phyloP scores from a whole-genome alignment of 2,113 vertebrate species.

The Pterophyllum scalare region DNA sequence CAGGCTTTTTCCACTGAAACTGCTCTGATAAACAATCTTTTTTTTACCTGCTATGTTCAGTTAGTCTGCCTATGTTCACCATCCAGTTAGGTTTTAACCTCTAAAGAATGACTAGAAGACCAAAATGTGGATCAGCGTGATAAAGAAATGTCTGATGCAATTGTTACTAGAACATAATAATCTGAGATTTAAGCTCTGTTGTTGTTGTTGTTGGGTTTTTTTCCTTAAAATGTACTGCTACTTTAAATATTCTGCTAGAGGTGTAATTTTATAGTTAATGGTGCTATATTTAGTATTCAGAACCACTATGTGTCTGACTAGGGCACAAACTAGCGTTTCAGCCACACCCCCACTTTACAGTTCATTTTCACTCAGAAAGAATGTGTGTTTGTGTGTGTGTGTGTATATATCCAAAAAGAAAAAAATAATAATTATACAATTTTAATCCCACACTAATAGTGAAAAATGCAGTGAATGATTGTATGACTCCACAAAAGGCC shows the following conservation, averaged over 20 bases:
- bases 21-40: conserved; percentile 5
- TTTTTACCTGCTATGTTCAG: neutral
- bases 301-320: neutral
- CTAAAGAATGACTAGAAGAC: neutral
- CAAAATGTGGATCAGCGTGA: neutral
- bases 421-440: neutral
- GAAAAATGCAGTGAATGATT: neutral
- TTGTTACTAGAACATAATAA: neutral
- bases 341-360: neutral
- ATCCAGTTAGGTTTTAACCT: neutral
- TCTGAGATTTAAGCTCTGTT: neutral
- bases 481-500: neutral
- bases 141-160: neutral
- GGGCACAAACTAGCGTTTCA: neutral
- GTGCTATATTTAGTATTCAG: neutral
- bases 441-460: neutral
- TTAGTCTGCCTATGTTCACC: neutral
- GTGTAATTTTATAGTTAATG: neutral
- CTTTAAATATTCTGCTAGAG: neutral
- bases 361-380: neutral
- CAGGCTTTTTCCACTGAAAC: conserved; percentile 8
- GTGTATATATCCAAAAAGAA: too few species aligned
- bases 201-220: neutral
- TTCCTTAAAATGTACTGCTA: neutral
- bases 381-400: neutral